A percentile compares a stretch with the other conserved stretches of the same genome.
These are phyloP conservation scores for Drosophila phalerata DNA, from an alignment of 2,888 invertebrate genomes.

Conservation along the genomic window DNA sequence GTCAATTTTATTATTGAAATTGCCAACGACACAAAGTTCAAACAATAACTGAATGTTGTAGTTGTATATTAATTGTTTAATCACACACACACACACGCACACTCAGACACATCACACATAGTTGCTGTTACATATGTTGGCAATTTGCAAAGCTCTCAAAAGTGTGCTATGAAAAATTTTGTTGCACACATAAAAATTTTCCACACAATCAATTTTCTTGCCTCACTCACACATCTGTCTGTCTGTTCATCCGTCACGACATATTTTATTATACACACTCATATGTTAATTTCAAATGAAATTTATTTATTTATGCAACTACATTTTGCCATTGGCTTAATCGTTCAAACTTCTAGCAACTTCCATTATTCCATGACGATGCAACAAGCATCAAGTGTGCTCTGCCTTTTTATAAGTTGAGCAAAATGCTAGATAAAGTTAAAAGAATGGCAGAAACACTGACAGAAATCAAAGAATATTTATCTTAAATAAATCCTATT, in stretches of 20 bases:
- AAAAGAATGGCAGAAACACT: neutral
- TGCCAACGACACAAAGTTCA: conserved; percentile 47
- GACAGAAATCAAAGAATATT: neutral
- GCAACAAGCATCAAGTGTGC: conserved; percentile 22
- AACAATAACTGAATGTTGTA: conserved; percentile 46
- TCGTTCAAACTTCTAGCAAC: conserved; percentile 57
- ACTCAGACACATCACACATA: conserved; percentile 8
- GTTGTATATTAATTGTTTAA: conserved; percentile 39
- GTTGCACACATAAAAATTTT: conserved; percentile 76
- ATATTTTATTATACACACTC: conserved; percentile 31
- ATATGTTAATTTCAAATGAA: conserved; percentile 45
- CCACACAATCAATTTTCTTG: conserved; percentile 28
- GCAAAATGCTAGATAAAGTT: neutral
- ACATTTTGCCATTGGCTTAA: conserved; percentile 51
- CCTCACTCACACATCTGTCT: conserved; percentile 28
- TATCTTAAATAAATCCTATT: no score
- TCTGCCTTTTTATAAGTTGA: conserved; percentile 43
- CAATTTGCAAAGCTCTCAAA: conserved; percentile 75
- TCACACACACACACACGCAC: conserved; percentile 12
- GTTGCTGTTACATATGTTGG: conserved; percentile 43
- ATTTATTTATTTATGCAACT: conserved; percentile 63
- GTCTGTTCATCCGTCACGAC: conserved; percentile 21
- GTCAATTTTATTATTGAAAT: conserved; percentile 78
- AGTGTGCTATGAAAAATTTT: conserved; percentile 74
- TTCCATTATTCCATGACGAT: conserved; percentile 37